Evolutionary conservation across 2,113 vertebrate genomes (phyloP).

Genomic region (Tautogolabrus adspersus): DNA sequence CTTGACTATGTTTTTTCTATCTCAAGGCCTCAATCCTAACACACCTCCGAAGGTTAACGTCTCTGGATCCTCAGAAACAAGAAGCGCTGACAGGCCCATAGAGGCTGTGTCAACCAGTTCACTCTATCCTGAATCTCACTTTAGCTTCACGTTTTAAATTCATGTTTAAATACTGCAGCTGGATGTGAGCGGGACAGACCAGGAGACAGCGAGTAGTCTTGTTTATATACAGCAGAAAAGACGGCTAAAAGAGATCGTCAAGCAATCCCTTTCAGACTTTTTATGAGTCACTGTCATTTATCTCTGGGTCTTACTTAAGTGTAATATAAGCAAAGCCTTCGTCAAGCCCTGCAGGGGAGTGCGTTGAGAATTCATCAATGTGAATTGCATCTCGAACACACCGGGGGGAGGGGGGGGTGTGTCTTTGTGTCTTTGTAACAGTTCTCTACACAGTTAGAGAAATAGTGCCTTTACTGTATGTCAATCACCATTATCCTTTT

Average conservation of each 20-base stretch:
- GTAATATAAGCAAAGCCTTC: constrained; percentile 40
- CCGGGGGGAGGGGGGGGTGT: background rate
- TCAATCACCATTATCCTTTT: constrained; percentile 62
- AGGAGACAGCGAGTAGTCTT: constrained; percentile 68
- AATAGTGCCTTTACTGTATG: constrained; percentile 81
- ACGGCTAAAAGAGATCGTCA: constrained; percentile 86
- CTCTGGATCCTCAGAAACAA: constrained; percentile 34
- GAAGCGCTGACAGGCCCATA: constrained; percentile 22
- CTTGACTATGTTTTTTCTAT: constrained; percentile 38
- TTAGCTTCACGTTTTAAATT: constrained; percentile 33
- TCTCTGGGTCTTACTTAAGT: constrained; percentile 84
- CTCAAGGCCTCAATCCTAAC: constrained; percentile 27
- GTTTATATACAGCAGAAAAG: constrained; percentile 85
- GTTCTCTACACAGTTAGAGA: constrained; percentile 74
- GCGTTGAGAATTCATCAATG: constrained; percentile 42
- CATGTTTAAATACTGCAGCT: constrained; percentile 32
- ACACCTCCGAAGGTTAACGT: constrained; percentile 27
- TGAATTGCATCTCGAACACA: constrained; percentile 49
- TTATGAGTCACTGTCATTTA: constrained; percentile 87
- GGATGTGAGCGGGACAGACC: constrained; percentile 18
- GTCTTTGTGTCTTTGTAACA: constrained; percentile 41
- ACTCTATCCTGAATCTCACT: constrained; percentile 24
- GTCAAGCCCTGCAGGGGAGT: constrained; percentile 67
- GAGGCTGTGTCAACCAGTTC: constrained; percentile 33
- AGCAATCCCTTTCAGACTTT: constrained; percentile 57